Base-by-base conservation (phyloP, 37 sponge, comb jelly and placozoan species). In the Hormiphora californensis region DNA sequence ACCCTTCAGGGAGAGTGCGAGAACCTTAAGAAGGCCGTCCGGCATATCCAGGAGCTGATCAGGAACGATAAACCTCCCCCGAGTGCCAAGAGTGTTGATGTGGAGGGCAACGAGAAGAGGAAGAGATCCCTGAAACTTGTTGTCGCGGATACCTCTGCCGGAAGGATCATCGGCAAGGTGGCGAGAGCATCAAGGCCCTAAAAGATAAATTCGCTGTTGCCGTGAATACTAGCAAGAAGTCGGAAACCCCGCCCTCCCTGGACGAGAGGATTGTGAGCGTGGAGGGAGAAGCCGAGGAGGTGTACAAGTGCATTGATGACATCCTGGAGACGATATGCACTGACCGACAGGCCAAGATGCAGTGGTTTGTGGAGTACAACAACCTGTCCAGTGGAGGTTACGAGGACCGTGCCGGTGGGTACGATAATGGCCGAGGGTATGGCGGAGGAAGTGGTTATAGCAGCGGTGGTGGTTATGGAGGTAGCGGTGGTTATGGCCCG, bases 81-180 rank as follows among this genome's bases (percentile, higher is more conserved):
- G 3, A 73, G 81, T 73, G 81, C 81, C 81, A 73, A 73, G 25
- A 43, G 46, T n/a, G 81, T 73, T 0, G 81, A 73, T 73, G 81
- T 73, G 41, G 81, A 73, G 81, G 81, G 81, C 35, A 73, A 73
- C 46, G 81, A 73, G 46, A 73, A 73, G 81, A 39, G 81, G 81
- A 73, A 73, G 43, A 43, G 81, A 1, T 43, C 81, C 12, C 81
- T 73, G 46, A 73, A 73, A 40, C 81, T 73, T 1, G 81, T 73
- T 8, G 81, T 73, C 5, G 81, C 81, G 3, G 81, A 73, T 33
- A 73, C 81, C 0, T 73, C 81, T 0, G 81, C 81, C 12, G 81
- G 81, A 11, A 27, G 81, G 3, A 27, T 73, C 27, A 73, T 73
- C 27, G 81, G 81, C 1, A 73, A 73, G 81, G 81, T 2, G 81